Percentiles rank a stretch among this genome's conserved stretches.
phyloP scores from a whole-genome alignment of 2,888 invertebrate species.

The Lordiphosa fenestrarum region DNA sequence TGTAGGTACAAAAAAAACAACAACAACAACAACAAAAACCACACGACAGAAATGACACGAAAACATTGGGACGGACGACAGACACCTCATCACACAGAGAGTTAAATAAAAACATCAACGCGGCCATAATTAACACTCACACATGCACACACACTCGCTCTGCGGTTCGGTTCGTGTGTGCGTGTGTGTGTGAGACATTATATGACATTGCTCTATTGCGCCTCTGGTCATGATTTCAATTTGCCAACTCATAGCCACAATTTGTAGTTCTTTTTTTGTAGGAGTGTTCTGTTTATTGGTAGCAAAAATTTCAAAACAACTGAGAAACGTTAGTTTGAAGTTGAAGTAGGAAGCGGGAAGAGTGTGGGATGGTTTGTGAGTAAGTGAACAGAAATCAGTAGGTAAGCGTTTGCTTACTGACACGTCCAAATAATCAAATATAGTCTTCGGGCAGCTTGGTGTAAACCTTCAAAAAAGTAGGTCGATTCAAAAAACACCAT shows the following conservation, averaged over 20 bases:
- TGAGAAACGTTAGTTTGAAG: too few species aligned
- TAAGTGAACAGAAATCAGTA: not conserved
- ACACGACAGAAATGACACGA: conserved; percentile 11
- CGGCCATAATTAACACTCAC: conserved; percentile 46
- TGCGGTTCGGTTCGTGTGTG: too few species aligned
- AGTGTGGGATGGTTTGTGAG: too few species aligned
- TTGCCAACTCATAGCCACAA: conserved; percentile 6
- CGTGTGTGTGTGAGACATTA: conserved; percentile 5
- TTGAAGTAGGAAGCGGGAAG: too few species aligned
- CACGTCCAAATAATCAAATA: too few species aligned
- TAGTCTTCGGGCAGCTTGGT: too few species aligned
- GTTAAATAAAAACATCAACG: conserved; percentile 55
- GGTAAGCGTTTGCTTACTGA: too few species aligned
- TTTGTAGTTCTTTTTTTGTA: not conserved
- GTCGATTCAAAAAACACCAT: too few species aligned
- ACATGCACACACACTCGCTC: conserved; percentile 48
- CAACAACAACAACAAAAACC: conserved; percentile 15
- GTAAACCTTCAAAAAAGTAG: too few species aligned
- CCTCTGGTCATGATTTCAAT: not conserved
- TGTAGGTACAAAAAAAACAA: conserved; percentile 14
- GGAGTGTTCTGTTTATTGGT: not conserved
- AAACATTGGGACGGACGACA: conserved; percentile 6
- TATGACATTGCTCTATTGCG: conserved; percentile 4
- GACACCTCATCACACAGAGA: conserved; percentile 8
- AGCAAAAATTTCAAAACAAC: not conserved